A percentile compares a stretch with the other conserved stretches of the same genome.
Conservation (phyloP, 2,797 vertebrate genomes). For the Sebastes reedi region DNA sequence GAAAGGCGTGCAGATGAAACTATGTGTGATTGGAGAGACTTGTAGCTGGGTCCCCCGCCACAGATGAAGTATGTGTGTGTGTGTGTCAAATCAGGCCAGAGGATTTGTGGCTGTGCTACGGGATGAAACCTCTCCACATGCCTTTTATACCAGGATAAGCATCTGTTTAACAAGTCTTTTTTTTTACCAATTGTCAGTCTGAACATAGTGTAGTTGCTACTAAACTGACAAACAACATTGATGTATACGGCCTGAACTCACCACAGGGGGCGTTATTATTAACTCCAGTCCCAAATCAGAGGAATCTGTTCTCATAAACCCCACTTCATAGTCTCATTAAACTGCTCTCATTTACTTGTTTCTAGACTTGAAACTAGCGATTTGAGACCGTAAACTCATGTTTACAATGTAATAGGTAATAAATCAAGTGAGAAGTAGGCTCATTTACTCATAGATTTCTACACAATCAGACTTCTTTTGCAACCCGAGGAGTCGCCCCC, state of each 20-base stretch:
- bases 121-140: constrained; percentile 23
- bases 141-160: constrained; percentile 24
- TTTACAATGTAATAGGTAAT: no score
- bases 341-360: no score
- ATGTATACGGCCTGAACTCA: background rate
- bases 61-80: constrained; percentile 39
- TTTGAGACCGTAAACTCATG: no score
- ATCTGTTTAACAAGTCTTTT: constrained; percentile 38
- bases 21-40: constrained; percentile 50
- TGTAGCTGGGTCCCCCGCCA: constrained; percentile 31
- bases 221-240: background rate
- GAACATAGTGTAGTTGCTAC: constrained; percentile 4
- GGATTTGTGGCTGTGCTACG: constrained; percentile 35
- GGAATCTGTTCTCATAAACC: background rate
- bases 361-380: no score
- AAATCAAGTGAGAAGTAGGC: no score
- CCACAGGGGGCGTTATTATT: background rate
- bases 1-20: constrained; percentile 60
- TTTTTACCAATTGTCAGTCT: constrained; percentile 8
- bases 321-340: no score
- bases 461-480: no score
- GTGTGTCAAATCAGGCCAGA: constrained; percentile 23
- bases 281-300: background rate
- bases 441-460: no score
- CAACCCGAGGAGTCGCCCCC: no score